Evolutionary conservation across 2,888 invertebrate genomes (phyloP), one percentile per base, ranked within the genome.

Genomic region (Sisyra terminalis): DNA sequence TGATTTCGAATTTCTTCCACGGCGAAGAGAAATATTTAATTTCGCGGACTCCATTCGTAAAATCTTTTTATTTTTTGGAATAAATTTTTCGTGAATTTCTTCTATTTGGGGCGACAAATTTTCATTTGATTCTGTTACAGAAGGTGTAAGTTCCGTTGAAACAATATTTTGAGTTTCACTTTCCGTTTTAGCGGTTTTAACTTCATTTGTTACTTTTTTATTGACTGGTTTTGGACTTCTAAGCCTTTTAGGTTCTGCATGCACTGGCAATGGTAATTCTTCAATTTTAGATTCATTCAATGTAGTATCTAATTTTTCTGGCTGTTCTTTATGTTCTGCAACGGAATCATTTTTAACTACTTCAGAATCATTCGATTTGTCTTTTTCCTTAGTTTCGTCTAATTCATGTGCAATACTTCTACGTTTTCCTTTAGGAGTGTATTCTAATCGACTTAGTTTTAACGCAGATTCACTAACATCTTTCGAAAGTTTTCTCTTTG

Each of bases 61-160:
- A 24, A 24, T 24, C 24, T 24, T 24, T 24, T 24, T 24, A 7
- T 24, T 24, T 24, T 24, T 24, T 3, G 24, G 24, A 24, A 7
- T 24, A 7, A 24, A 24, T 24, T 24, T 24, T 24, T 24, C 24
- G 24, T 24, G 24, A 24, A 24, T 24, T 24, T 24, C 24, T 3
- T 24, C 24, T 24, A 7, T 24, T 24, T 24, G 24, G 3, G 64
- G 57, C 1, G 66, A 63, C 10, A 64, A 60, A 3, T 65, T 65
- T 34, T 64, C 61, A 48, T 65, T 56, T 8, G 61, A 57, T 52
- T 64, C 66, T 1, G 45, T 40, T 24, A 32, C 42, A n/a, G 40
- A 35, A 24, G 24, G 29, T 29, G 8, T 29, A 17, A 34, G 34
- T 17, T 62, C 63, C 5, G 65, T 63, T 2, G 64, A 60, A n/a